phyloP scores from a whole-genome alignment of 2,888 invertebrate species.

The Platynereis dumerilii region DNA sequence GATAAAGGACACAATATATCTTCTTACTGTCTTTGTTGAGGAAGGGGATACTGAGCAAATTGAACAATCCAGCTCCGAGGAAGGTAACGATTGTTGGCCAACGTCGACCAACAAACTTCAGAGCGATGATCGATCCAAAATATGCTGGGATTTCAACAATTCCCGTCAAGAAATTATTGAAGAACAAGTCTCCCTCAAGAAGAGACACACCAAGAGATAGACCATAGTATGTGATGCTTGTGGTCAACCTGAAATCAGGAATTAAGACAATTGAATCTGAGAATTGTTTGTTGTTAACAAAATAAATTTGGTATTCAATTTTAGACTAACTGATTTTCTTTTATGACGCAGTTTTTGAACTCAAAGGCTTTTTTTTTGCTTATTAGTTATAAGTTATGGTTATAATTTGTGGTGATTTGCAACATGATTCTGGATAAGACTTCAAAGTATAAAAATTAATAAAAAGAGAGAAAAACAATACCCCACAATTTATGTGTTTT shows the following conservation, averaged over 20 bases:
- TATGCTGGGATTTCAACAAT: constrained; percentile 29
- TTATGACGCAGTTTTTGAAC: too few species aligned
- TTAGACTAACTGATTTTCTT: neutral
- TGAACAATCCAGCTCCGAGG: constrained; percentile 12
- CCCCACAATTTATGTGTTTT: too few species aligned
- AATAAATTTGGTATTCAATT: too few species aligned
- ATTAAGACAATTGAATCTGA: neutral
- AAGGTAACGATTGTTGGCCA: constrained; percentile 20
- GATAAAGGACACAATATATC: too few species aligned
- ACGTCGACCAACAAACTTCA: constrained; percentile 17
- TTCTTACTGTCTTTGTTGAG: constrained; percentile 24
- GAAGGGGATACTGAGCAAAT: constrained; percentile 22
- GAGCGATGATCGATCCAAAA: constrained; percentile 2
- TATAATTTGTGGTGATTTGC: too few species aligned
- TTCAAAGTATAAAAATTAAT: too few species aligned
- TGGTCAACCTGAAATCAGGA: constrained; percentile 24
- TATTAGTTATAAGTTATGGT: too few species aligned
- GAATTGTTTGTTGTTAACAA: neutral
- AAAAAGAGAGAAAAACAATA: too few species aligned
- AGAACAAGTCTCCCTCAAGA: constrained; percentile 26
- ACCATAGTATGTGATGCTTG: constrained; percentile 31
- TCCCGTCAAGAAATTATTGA: constrained; percentile 29
- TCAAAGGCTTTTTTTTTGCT: too few species aligned
- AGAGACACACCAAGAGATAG: constrained; percentile 26
- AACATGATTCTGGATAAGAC: too few species aligned